Evolutionary conservation across 2,888 invertebrate genomes (phyloP).

Genomic region (Plagodis pulveraria): DNA sequence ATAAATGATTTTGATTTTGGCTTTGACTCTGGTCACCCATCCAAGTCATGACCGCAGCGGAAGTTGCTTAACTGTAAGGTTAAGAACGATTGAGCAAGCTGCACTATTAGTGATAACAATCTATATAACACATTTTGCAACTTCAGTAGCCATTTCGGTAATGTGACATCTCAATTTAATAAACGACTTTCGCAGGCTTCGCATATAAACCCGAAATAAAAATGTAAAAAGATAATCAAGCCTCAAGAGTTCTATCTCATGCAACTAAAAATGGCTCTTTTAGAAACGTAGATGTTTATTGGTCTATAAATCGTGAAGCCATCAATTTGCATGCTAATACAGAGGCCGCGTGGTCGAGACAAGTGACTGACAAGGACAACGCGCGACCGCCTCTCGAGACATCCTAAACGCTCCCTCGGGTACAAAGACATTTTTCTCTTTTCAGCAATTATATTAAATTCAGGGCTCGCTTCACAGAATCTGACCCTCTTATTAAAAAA

Average conservation of each 20-base stretch:
- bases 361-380: conserved; percentile 71
- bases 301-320: conserved; percentile 51
- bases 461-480: conserved; percentile 49
- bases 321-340: conserved; percentile 79
- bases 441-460: conserved; percentile 66
- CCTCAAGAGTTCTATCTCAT: conserved; percentile 25
- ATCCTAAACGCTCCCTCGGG: conserved; percentile 63
- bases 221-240: conserved; percentile 9
- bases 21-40: no score
- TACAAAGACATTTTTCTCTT: conserved; percentile 70
- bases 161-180: no score
- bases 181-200: no score
- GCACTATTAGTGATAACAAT: no score
- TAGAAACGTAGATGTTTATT: conserved; percentile 9
- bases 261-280: conserved; percentile 30
- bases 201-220: not conserved
- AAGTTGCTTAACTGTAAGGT: no score
- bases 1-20: no score
- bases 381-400: conserved; percentile 46
- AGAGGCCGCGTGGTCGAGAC: conserved; percentile 56
- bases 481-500: conserved; percentile 24
- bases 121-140: no score
- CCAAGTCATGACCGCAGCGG: no score
- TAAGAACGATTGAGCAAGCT: no score
- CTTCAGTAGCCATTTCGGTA: no score